A percentile compares a stretch with the other conserved stretches of the same genome.
These are phyloP conservation scores for Silurus asotus DNA, from an alignment of 2,113 vertebrate species.

Conservation along the genomic window DNA sequence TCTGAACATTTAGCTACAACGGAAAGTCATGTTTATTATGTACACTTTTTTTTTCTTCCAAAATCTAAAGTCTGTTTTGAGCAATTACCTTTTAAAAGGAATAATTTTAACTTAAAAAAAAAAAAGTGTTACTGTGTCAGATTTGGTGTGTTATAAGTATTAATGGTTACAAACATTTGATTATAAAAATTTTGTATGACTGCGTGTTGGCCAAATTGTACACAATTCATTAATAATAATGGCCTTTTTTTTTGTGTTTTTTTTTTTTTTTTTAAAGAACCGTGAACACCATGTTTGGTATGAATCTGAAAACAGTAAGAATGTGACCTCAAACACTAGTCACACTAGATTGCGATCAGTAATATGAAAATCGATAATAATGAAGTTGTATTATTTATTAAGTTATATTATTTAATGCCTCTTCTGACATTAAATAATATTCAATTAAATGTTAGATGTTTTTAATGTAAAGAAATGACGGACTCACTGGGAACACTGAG, in stretches of 20 bases:
- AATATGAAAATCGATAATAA: background rate
- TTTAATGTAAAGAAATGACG: background rate
- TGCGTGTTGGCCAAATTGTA: constrained; percentile 56
- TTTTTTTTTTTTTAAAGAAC: constrained; percentile 43
- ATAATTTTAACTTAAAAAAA: constrained; percentile 29
- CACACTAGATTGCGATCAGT: constrained; percentile 9
- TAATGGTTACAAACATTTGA: constrained; percentile 68
- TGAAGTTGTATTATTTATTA: too few relatives aligned
- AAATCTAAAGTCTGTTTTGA: constrained; percentile 61
- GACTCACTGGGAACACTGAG: background rate
- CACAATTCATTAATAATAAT: constrained; percentile 57
- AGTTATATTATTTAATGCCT: background rate
- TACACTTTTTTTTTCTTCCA: constrained; percentile 57
- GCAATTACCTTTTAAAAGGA: constrained; percentile 26
- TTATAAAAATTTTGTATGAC: constrained; percentile 68
- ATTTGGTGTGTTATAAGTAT: constrained; percentile 64
- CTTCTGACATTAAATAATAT: background rate
- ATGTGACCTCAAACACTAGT: constrained; percentile 2
- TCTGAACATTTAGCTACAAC: constrained; percentile 27
- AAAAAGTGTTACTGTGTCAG: constrained; percentile 62
- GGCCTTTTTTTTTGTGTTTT: constrained; percentile 9
- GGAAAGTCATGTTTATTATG: constrained; percentile 53
- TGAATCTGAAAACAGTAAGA: constrained; percentile 1
- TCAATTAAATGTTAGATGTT: background rate
- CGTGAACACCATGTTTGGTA: background rate